These are phyloP conservation scores for Myanophis thanlyinensis DNA, from an alignment of 2,113 vertebrate species.

Conservation along the genomic window DNA sequence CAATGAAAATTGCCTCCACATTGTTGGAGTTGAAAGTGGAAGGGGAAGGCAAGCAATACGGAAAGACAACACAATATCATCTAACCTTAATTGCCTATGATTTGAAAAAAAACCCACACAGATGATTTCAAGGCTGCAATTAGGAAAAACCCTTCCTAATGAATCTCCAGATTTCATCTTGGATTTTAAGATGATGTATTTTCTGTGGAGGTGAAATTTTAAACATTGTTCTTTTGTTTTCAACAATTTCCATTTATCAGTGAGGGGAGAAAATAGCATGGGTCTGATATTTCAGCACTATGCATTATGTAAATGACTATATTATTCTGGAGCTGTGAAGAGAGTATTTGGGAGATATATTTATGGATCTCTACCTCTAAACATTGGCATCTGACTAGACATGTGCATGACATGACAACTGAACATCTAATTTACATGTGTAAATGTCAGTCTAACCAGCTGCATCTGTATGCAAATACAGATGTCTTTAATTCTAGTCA, in stretches of 20 bases:
- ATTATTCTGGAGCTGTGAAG: background rate
- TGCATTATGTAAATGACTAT: background rate
- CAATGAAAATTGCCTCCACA: background rate
- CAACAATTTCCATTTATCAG: background rate
- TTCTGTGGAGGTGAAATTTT: background rate
- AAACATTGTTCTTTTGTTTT: background rate
- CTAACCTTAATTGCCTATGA: background rate
- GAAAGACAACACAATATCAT: background rate
- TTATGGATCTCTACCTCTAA: background rate
- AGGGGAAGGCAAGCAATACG: background rate
- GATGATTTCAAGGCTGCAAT: background rate
- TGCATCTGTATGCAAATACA: constrained; percentile 31
- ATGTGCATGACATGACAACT: constrained; percentile 5
- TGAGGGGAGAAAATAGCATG: background rate
- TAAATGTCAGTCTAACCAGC: constrained; percentile 24
- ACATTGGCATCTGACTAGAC: background rate
- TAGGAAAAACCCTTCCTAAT: background rate
- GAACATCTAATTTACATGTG: constrained; percentile 24
- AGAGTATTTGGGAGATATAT: background rate
- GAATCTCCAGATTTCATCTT: background rate
- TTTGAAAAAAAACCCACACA: background rate
- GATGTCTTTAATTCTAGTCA: constrained; percentile 24
- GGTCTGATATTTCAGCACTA: background rate
- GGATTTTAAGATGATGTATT: background rate
- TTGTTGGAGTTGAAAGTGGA: background rate